Conservation (phyloP, 2,797 vertebrate genomes). For the Linurgus olivaceus region DNA sequence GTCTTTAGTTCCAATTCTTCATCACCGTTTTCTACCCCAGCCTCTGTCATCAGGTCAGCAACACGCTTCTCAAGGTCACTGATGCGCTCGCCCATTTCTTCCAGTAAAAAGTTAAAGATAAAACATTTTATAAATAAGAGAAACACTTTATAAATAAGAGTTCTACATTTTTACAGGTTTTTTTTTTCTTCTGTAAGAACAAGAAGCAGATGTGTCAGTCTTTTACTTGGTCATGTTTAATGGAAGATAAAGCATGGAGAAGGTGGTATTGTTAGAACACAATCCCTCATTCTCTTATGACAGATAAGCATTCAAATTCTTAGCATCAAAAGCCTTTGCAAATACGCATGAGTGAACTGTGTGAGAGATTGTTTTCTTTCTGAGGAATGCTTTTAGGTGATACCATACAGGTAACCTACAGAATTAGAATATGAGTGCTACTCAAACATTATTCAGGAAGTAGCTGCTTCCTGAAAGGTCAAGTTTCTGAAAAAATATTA, state of each 20-base stretch:
- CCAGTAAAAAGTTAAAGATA: slow-evolving; percentile 82
- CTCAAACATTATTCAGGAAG: neutral
- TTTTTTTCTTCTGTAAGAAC: neutral
- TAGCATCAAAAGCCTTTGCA: neutral
- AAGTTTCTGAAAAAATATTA: neutral
- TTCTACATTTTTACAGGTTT: neutral
- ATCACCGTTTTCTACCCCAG: slow-evolving; percentile 76
- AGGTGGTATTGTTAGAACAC: neutral
- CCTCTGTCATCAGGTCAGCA: slow-evolving; percentile 83
- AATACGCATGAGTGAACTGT: neutral
- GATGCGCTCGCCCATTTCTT: slow-evolving; percentile 87
- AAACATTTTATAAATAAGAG: neutral
- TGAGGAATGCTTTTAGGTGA: neutral
- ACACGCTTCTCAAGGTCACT: slow-evolving; percentile 84
- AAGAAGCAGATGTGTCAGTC: neutral
- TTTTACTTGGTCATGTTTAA: accelerated
- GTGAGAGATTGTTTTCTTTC: neutral
- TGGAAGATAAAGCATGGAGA: neutral
- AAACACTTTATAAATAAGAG: neutral
- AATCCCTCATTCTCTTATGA: neutral
- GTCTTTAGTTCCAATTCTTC: slow-evolving; percentile 58
- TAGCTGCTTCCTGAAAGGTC: neutral
- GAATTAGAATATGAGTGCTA: neutral
- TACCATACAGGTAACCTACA: neutral
- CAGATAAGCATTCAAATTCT: neutral